Base-by-base conservation (phyloP, 2,797 vertebrate genomes). In the Karalla daura region DNA sequence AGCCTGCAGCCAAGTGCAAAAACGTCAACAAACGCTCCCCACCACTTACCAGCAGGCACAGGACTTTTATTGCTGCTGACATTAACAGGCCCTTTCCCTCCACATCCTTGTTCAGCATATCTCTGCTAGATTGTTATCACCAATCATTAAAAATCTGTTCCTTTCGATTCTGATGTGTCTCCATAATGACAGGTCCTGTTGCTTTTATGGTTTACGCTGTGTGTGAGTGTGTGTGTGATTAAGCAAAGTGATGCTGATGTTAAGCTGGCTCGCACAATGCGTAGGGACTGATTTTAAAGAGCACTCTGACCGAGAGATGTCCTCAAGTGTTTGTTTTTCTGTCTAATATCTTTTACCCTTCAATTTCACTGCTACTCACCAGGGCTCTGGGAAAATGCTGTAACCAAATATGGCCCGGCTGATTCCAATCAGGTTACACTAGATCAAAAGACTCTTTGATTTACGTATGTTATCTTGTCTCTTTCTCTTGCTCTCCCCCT, bases 11-110 rank as follows among this genome's bases (percentile, higher is more conserved):
- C 78, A 74, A 74, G 44, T 4, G 12, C 61, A 71, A 53, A 74
- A 81, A 85, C 67, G 2, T 88, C 86, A 89, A 86, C 86, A 90
- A 79, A 47, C 3, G 30, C 79, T 84, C 81, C 77, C 69, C 5
- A n/a, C 30, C 68, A 59, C 65, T 84, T 70, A 77, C 7, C 53
- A 70, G 68, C 63, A 68, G 60, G 23, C 65, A 33, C 14, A 60
- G 11, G 27, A 2, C 27, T 75, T 86, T 81, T 76, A 83, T 62
- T 78, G 55, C 69, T 62, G 15, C 40, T 47, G 1, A 1, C 46
- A 15, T 50, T 67, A 36, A 64, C 33, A 12, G 36, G 14, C 6
- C 53, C 51, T 61, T 58, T 67, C 25, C 56, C 39, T 63, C 66
- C 35, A 5, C 44, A 40, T 54, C 32, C 17, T 33, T 53, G 54